Evolutionary conservation across 2,113 vertebrate species (phyloP), one percentile per base, ranked within the genome.

Genomic region (Gadus chalcogrammus): DNA sequence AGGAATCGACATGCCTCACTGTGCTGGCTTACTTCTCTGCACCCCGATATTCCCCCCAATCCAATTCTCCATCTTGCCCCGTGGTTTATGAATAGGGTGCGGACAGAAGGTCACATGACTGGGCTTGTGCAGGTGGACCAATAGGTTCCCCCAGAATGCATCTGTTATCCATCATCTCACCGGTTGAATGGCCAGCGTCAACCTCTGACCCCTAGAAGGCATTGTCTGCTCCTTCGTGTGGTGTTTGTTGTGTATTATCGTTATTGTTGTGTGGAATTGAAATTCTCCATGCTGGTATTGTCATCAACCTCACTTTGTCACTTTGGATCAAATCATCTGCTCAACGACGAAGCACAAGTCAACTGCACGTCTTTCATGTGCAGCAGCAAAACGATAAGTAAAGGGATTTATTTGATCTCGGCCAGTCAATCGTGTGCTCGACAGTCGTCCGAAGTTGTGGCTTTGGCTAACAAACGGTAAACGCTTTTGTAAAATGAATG

Each of bases 131-230:
- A 27, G 69, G 71, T 64, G 42, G 63, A 66, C 55, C 69, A 67
- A 66, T 31, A 48, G 61, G 62, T 58, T 74, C 65, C 69, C 20
- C 75, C 48, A 15, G 15, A 70, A 28, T 8, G 38, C 70, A 72
- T 70, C 70, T 64, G 70, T 52, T 55, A 70, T 71, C 76, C 70
- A 70, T 80, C 78, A 80, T 69, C 64, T 53, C 65, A 16, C 24
- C 11, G 52, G 27, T 15, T 35, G 66, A 59, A 3, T 31, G 66
- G 5, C 42, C 42, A 48, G 42, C 15, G 16, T 18, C 16, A 4
- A 17, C 38, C 17, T 13, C 15, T 20, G 18, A 63, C 11, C 24
- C 17, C 16, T 3, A 48, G 31, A 31, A 28, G 62, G 61, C 27
- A 60, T 5, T 35, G 15, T 52, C 31, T 48, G 35, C 61, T 12